Base-by-base conservation (phyloP, 2,797 vertebrate species). In the Spea hammondii region DNA sequence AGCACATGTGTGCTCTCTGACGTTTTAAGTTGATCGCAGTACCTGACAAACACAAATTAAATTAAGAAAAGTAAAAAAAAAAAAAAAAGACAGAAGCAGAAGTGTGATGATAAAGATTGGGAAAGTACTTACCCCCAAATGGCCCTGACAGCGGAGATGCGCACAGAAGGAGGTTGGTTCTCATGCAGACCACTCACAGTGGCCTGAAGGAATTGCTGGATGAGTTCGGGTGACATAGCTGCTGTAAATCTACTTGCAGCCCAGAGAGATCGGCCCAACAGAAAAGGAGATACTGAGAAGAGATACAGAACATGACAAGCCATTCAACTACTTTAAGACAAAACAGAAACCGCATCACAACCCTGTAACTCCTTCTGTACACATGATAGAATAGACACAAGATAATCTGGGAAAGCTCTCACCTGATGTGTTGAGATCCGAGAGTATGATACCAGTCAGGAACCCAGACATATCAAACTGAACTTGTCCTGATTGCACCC, bases 391-490 rank as follows among this genome's bases (percentile, higher is more conserved):
- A 32, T 32, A 32, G 32, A 32, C 32, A 32, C 32, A 2, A 32
- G 32, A 3, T 32, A 32, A 32, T 32, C 32, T 32, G 32, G 32
- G 32, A 32, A 32, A 32, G 32, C 32, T 84, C 72, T 46, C 83
- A 99, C 98, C 94, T 85, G 96, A 87, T 53, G 98, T 89, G 88
- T 95, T 98, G 86, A 99, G 97, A 86, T 99, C 98, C 47, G 94
- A 92, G 7, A 99, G 94, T 78, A 99, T 95, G 4, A 99, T 97
- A 0, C 88, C 89, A 49, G 97, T 96, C 82, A 99, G 92, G 91
- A 99, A 99, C 13, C 96, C 97, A 0, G 98, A 96, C 96, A 99
- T 97, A 87, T 99, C 96, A 53, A 99, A 99, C 85, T 98, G 97
- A 80, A 98, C 91, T 1, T 95, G 94, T 44, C 97, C 96, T 3